These are phyloP conservation scores for Noctilio leporinus DNA, from an alignment of 2,113 vertebrate genomes.

Conservation along the genomic window DNA sequence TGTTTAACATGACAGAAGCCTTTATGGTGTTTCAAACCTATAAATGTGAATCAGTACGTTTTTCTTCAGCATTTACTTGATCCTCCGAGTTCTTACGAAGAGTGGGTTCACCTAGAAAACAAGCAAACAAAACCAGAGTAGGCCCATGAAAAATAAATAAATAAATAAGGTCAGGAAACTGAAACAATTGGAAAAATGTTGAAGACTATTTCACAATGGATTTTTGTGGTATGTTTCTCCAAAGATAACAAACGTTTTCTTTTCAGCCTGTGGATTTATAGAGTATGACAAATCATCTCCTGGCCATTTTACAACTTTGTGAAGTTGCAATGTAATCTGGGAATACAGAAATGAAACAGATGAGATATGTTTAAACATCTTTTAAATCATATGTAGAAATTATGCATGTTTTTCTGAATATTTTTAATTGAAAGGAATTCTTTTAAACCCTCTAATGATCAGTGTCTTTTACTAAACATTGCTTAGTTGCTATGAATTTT, in stretches of 20 bases:
- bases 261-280: neutral
- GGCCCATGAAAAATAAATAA: neutral
- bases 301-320: neutral
- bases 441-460: neutral
- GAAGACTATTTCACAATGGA: neutral
- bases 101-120: constrained; percentile 76
- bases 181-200: neutral
- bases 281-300: neutral
- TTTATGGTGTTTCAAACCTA: constrained; percentile 66
- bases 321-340: neutral
- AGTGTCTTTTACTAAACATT: neutral
- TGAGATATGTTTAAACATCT: neutral
- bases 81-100: constrained; percentile 76
- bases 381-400: neutral
- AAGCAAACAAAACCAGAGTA: constrained; percentile 41
- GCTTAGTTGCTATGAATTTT: neutral
- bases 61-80: constrained; percentile 71
- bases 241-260: neutral
- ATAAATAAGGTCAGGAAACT: neutral
- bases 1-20: constrained; percentile 70
- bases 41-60: constrained; percentile 68
- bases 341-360: constrained; percentile 11
- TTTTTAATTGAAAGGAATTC: constrained; percentile 3
- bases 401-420: neutral
- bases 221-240: neutral